Base-by-base conservation (phyloP, 2,113 vertebrate genomes). In the Zingel zingel region DNA sequence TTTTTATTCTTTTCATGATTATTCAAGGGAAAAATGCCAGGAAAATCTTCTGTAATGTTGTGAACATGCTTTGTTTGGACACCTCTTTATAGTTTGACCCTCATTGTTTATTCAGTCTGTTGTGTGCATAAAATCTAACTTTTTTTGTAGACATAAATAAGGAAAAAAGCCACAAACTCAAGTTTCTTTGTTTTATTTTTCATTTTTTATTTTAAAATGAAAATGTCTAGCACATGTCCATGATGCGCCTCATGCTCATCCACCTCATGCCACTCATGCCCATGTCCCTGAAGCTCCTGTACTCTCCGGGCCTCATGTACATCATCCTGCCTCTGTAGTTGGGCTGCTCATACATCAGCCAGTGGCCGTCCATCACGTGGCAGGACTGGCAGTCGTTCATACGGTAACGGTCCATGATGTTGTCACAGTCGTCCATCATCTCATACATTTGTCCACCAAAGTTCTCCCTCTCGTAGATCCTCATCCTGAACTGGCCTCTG, bases 301-400 rank as follows among this genome's bases (percentile, higher is more conserved):
- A 86, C 89, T 93, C 91, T 30, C 92, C 91, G 1, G 92, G 92
- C 75, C 86, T 91, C 77, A 93, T 5, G 84, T 93, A 93, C 77
- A 92, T 86, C 92, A 90, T 89, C 86, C n/a, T 91, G 89, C 92
- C 92, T 72, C 89, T 91, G 89, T 65, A 92, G 66, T 90, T 53
- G 68, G 89, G 73, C 82, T 91, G 91, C 91, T 93, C 91, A 7
- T 89, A 94, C 89, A 93, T 86, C 91, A 94, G 88, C 93, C 93
- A 94, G 88, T 93, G 93, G 23, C 93, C 93, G 11, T 94, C 93
- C 88, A 89, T 85, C 88, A 94, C 93, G 0, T 93, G 0, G 57
- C 64, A 75, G 88, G 90, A 92, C 90, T 30, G 5, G 82, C 89
- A 90, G 45, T 91, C 84, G 9, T 23, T 62, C 91, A 92, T 92